Evolutionary conservation across 1,140 invertebrate genomes (phyloP).

Genomic region (Ericerus pela): DNA sequence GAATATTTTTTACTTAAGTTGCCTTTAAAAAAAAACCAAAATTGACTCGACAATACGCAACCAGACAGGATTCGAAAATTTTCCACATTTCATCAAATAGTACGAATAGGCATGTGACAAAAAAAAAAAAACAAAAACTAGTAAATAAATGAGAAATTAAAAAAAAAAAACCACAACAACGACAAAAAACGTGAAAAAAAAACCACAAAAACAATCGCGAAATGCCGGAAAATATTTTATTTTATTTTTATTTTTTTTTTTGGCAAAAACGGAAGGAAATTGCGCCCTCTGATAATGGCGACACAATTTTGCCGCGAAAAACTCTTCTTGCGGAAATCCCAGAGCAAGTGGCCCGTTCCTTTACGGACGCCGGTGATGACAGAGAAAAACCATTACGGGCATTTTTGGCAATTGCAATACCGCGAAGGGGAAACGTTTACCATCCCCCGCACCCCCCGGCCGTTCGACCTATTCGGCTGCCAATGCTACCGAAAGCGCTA

Average conservation of each 20-base stretch:
- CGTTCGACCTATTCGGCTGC: too few relatives aligned
- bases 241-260: too few relatives aligned
- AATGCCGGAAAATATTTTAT: conserved; percentile 4
- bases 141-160: not conserved
- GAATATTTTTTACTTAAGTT: too few relatives aligned
- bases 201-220: conserved; percentile 7
- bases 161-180: not conserved
- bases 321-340: conserved; percentile 9
- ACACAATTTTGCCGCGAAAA: conserved; percentile 8
- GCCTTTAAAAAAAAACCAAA: too few relatives aligned
- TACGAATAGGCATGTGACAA: too few relatives aligned
- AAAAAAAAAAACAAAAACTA: too few relatives aligned
- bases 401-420: conserved; percentile 10
- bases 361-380: conserved; percentile 7
- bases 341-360: conserved; percentile 10
- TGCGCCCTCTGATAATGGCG: conserved; percentile 8
- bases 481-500: too few relatives aligned
- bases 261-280: conserved; percentile 8
- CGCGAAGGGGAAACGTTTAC: conserved; percentile 9
- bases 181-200: not conserved
- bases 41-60: too few relatives aligned
- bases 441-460: not conserved
- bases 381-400: conserved; percentile 8
- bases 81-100: too few relatives aligned
- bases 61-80: too few relatives aligned